Base-by-base conservation (phyloP, 2,797 vertebrate genomes). In the Sciurus carolinensis region DNA sequence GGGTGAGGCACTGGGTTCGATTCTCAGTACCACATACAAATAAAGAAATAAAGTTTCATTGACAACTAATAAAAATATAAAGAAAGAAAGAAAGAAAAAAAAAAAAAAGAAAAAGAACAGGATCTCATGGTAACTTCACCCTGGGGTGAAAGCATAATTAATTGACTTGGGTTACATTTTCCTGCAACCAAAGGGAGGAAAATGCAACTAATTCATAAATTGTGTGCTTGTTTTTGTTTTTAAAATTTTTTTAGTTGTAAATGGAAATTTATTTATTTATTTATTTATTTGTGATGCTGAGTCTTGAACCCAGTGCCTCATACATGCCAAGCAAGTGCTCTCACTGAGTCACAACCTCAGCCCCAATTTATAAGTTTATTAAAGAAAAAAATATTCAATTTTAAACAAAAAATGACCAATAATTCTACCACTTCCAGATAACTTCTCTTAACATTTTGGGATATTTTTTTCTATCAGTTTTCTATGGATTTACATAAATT, bases 391-490 rank as follows among this genome's bases (percentile, higher is more conserved):
- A 24, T 59, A 36, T 72, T 24, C 30, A 85, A 24, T 30, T 66
- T 66, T 66, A 66, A 66, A 71, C 11, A 24, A 69, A 79, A 67
- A 59, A 47, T 59, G 18, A 83, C 22, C 44, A 80, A 17, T 36
- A 47, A 89, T 69, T 66, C 14, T 71, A 42, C 1, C 3, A 24
- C 17, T 95, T 72, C 80, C 36, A 90, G 11, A 59, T 20, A 83
- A 95, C 4, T 50, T 84, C 52, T 87, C 76, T 39, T 33, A 81
- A 81, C n/a, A 75, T 80, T 87, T 91, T 73, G 20, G 22, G 69
- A 47, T 88, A 36, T 33, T 62, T 79, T 92, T 93, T 75, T 15
- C 72, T 47, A 52, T 15, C 14, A 75, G 20, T 87, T 87, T 71
- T 54, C 36, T 64, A 77, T n/a, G 62, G 18, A 57, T 64, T 57